Percentiles rank a stretch among this genome's conserved stretches.
Evolutionary conservation across 2,113 vertebrate species (phyloP).

Genomic region (Otis tarda): DNA sequence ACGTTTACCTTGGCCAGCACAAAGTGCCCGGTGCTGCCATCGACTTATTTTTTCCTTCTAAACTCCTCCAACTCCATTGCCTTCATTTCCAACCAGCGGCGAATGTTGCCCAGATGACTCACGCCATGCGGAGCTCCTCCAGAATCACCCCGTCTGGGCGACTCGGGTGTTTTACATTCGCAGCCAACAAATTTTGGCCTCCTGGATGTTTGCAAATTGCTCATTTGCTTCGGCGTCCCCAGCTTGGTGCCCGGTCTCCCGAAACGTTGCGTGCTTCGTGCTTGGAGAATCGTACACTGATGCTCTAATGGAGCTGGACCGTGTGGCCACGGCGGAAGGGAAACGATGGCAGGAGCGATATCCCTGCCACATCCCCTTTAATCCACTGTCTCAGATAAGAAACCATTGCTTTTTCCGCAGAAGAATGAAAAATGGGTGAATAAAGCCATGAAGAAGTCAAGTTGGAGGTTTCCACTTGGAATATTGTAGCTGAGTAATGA

Average conservation of each 20-base stretch:
- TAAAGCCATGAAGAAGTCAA: background rate
- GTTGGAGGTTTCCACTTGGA: background rate
- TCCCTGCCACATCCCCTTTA: background rate
- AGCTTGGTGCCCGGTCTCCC: background rate
- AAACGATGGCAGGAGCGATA: fast-evolving
- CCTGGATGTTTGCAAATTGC: background rate
- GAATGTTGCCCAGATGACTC: background rate
- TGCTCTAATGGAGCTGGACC: background rate
- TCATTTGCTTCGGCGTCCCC: background rate
- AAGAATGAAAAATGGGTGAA: background rate
- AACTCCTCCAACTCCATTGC: background rate
- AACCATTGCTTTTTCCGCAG: background rate
- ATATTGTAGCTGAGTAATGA: background rate
- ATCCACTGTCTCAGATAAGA: background rate
- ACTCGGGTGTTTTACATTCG: background rate
- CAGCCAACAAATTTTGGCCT: background rate
- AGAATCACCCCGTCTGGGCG: background rate
- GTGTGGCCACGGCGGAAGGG: fast-evolving
- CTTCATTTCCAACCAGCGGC: background rate
- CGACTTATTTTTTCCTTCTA: background rate
- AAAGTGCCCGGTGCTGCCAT: background rate
- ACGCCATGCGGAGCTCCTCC: fast-evolving
- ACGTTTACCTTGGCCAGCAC: background rate
- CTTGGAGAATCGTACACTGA: fast-evolving
- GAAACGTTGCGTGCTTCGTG: fast-evolving